Evolutionary conservation across 2,888 invertebrate genomes (phyloP), one percentile per base, ranked within the genome.

Genomic region (Torymus texanus): DNA sequence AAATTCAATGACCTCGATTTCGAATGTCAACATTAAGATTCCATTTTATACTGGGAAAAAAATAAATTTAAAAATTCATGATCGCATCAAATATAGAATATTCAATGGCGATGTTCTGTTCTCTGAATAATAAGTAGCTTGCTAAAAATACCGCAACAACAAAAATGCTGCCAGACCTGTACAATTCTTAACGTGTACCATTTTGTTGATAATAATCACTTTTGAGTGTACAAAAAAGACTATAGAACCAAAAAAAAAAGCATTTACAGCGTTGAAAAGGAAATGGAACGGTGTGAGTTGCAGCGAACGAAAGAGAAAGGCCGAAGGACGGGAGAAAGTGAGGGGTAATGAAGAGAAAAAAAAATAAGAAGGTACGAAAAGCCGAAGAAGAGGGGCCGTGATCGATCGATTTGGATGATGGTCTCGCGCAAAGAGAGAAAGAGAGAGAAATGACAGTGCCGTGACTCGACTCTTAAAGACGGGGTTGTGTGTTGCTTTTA

Each of bases 301-400:
- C 16, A n/a, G 29, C 13, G n/a, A 71, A 16, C 16, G 73, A 70
- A 77, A 81, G 63, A 72, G 75, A 71, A 68, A 72, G 71, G 71
- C 18, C 29, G 68, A 67, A 74, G 70, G 58, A 41, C 63, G 62
- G 21, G 79, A 81, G 72, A 80, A 70, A 81, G 80, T 81, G 56
- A 74, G 21, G 29, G 75, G 8, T 5, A 58, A 41, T 16, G 58
- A 73, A 67, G 58, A 63, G 21, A 65, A 53, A 58, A 18, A 18
- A 61, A 67, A 29, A 29, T 5, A 29, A 29, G 29, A 3, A 29
- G 5, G 29, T 3, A 66, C 41, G 24, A 79, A 70, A 79, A 66
- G 56, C 18, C 51, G 29, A 70, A 18, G 29, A 70, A 18, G 55
- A 73, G 24, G 70, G 58, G 70, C 58, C 68, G 74, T 68, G 70